Evolutionary conservation across 2,888 invertebrate species (phyloP), one percentile per base, ranked within the genome.

Genomic region (Erynnis tages): DNA sequence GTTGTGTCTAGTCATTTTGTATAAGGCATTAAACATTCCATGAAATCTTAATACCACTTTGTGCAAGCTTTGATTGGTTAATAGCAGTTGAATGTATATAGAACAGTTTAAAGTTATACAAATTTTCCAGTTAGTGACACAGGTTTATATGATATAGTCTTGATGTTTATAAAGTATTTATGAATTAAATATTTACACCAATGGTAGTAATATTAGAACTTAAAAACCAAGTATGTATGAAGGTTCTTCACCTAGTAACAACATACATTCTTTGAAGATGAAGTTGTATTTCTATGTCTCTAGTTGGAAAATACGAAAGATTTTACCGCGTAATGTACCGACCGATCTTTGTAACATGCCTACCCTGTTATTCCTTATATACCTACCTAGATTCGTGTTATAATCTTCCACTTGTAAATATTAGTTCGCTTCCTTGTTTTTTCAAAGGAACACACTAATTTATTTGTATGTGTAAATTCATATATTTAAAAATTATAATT

Each of bases 1-100:
- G 67, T 61, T 70, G 71, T 80, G 74, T 78, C 75, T 78, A 79
- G 79, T 79, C 78, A 75, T 70, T 71, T 71, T 68, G 64, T 69
- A 66, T 68, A 79, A 79, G 79, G 84, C 84, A n/a, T 85, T 81
- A 79, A 85, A 88, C 87, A 88, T 88, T 88, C 87, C 87, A 88
- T 80, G 74, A 82, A 76, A 79, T 79, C 75, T 73, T 67, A 67
- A 73, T 73, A 76, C 77, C 79, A 76, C 72, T 76, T 32, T 75
- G 68, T 79, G 65, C 78, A 80, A 76, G 74, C 71, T 76, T 73
- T 71, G 70, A 81, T 83, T 79, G 78, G 77, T 82, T 62, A 61
- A 61, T 66, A 65, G 56, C 66, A 69, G 69, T 71, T 70, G 62
- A 69, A 73, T 70, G 71, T 62, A 65, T 70, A 60, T 61, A 34